Conservation (phyloP, 1,140 invertebrate species). For the Euura lappo region DNA sequence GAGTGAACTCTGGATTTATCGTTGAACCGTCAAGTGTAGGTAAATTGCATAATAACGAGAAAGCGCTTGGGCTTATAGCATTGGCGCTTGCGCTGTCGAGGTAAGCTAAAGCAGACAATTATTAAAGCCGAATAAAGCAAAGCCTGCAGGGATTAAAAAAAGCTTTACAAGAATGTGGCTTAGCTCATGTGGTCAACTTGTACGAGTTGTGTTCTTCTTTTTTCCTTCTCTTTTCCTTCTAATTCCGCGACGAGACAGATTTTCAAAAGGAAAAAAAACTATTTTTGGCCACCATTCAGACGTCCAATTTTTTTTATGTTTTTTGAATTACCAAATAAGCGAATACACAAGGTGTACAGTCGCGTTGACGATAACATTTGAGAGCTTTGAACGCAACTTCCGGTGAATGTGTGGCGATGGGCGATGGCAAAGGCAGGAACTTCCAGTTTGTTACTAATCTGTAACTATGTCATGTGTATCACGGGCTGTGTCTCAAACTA, state of each 20-base stretch:
- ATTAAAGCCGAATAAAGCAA: neutral
- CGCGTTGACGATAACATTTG: neutral
- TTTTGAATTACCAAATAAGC: no score
- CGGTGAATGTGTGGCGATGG: neutral
- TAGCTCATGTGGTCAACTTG: conserved; percentile 46
- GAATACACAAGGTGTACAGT: no score
- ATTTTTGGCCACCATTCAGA: no score
- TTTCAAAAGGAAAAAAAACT: no score
- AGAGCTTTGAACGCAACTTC: neutral
- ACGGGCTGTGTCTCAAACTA: neutral
- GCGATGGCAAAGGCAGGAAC: neutral
- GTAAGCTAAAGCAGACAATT: neutral
- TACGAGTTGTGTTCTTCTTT: conserved; percentile 27
- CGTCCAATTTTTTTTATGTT: no score
- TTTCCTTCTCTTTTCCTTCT: no score
- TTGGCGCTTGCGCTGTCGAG: neutral
- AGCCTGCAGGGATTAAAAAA: neutral
- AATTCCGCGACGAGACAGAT: no score
- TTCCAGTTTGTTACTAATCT: neutral
- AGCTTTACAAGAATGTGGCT: conserved; percentile 13
- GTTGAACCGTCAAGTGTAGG: no score
- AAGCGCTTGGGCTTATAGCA: conserved; percentile 1
- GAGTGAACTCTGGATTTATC: no score
- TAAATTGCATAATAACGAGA: neutral
- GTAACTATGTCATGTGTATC: neutral